phyloP scores from a whole-genome alignment of 2,888 invertebrate species.

The Oxycera nigricornis region DNA sequence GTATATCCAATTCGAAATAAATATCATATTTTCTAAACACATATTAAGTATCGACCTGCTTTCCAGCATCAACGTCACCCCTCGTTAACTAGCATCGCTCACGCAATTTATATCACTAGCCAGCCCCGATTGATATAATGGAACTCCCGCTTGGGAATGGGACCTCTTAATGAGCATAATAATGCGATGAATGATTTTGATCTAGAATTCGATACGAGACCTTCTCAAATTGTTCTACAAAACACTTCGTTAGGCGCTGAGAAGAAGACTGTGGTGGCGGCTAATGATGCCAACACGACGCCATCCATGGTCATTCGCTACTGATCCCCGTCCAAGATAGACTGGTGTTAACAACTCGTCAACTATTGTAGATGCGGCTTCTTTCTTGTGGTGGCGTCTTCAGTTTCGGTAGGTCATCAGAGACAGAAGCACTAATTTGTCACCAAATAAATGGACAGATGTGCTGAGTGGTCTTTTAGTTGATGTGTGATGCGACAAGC shows the following conservation, averaged over 20 bases:
- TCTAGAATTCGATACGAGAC: slow-evolving; percentile 43
- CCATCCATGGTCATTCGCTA: not conserved
- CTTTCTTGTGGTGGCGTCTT: too few species aligned
- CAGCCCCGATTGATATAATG: slow-evolving; percentile 21
- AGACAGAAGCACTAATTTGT: slow-evolving; percentile 12
- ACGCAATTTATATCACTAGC: not conserved
- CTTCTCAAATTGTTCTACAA: slow-evolving; percentile 9
- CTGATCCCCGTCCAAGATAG: too few species aligned
- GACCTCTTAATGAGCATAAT: slow-evolving; percentile 50
- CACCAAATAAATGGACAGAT: slow-evolving; percentile 22
- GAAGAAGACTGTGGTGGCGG: not conserved
- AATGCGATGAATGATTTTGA: slow-evolving; percentile 48
- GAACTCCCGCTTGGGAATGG: slow-evolving; percentile 21
- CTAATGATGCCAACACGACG: slow-evolving; percentile 18
- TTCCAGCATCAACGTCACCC: not conserved
- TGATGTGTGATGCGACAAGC: not conserved
- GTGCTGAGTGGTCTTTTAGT: not conserved
- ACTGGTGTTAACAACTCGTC: too few species aligned
- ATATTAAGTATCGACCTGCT: too few species aligned
- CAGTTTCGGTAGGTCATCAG: not conserved
- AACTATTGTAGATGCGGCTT: too few species aligned
- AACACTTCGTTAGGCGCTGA: slow-evolving; percentile 2
- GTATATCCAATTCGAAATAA: too few species aligned
- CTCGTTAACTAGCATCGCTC: not conserved
- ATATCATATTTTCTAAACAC: too few species aligned